Conservation (phyloP, 2,113 vertebrate species). For the Syngnathoides biaculeatus region DNA sequence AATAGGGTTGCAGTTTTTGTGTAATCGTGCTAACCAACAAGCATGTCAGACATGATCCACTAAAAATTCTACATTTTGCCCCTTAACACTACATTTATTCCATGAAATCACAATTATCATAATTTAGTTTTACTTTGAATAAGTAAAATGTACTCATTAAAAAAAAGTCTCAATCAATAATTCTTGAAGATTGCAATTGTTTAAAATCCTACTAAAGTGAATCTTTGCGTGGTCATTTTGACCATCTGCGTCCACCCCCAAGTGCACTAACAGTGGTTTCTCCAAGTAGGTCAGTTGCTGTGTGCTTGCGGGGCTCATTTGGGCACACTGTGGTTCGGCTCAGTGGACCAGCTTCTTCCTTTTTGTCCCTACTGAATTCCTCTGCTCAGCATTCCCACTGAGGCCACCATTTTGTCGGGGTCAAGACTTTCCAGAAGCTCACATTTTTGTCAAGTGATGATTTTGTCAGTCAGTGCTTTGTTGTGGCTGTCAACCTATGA, state of each 20-base stretch:
- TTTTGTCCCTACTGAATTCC: conserved; percentile 46
- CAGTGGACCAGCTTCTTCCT: conserved; percentile 51
- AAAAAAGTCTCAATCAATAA: background rate
- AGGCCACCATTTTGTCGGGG: conserved; percentile 30
- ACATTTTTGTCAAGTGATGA: background rate
- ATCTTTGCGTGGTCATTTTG: conserved; percentile 15
- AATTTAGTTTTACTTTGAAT: background rate
- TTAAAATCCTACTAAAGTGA: background rate
- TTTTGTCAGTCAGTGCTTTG: background rate
- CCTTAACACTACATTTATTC: background rate
- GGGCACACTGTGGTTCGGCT: conserved; percentile 53
- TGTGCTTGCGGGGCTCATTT: conserved; percentile 53
- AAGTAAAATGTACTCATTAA: background rate
- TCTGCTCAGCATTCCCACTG: conserved; percentile 52
- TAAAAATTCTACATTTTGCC: too few relatives aligned
- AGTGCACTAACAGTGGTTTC: conserved; percentile 39
- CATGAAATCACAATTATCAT: background rate
- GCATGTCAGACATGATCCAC: too few relatives aligned
- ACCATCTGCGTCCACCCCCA: conserved; percentile 24
- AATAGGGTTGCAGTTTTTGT: too few relatives aligned
- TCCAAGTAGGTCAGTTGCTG: conserved; percentile 64
- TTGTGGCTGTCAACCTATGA: background rate
- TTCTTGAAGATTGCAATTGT: background rate
- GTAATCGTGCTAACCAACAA: too few relatives aligned
- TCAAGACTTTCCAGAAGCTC: conserved; percentile 50